Evolutionary conservation across 2,797 vertebrate genomes (phyloP), one percentile per base, ranked within the genome.

Genomic region (Falco peregrinus): DNA sequence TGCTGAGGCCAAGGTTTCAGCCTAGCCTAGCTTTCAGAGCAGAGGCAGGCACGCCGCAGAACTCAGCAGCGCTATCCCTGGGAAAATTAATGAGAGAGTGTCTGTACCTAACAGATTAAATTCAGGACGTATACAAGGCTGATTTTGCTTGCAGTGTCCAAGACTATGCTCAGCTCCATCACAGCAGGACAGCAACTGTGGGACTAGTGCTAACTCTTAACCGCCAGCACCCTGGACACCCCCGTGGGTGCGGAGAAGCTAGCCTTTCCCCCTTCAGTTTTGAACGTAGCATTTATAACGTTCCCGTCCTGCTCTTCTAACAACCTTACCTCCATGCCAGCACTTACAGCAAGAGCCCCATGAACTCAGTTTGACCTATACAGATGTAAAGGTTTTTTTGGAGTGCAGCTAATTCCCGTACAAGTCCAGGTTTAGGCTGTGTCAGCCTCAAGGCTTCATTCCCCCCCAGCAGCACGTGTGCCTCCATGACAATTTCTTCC

Each of bases 1-100:
- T 0, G 1, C 31, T 41, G 16, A 16, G 35, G 10, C 20, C 10
- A 1, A 13, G 16, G 7, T 16, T 28, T 65, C 9, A 13, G 22
- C 5, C 20, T 39, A 50, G 57, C 57, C 22, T 17, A 15, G n/a
- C 15, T 41, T 50, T 10, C 11, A 50, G 16, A 65, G 41, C 39
- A 48, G 33, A 48, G 41, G 35, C 57, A 68, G n/a, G 14, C 7
- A 8, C 6, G 6, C 18, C 20, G 33, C 43, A 53, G 11, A 69
- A 51, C 26, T 29, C 11, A 11, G 25, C 11, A 37, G 28, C 54
- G 56, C 45, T 37, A 17, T 16, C n/a, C 50, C 15, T 7, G 5
- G 71, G 24, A 74, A 57, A 67, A 47, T 28, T 6, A 73, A 39
- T 37, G 29, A 35, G 60, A 61, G 24, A 61, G 31, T 10, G 16